Conservation (phyloP, 2,797 vertebrate species). For the Silurus aristotelis region DNA sequence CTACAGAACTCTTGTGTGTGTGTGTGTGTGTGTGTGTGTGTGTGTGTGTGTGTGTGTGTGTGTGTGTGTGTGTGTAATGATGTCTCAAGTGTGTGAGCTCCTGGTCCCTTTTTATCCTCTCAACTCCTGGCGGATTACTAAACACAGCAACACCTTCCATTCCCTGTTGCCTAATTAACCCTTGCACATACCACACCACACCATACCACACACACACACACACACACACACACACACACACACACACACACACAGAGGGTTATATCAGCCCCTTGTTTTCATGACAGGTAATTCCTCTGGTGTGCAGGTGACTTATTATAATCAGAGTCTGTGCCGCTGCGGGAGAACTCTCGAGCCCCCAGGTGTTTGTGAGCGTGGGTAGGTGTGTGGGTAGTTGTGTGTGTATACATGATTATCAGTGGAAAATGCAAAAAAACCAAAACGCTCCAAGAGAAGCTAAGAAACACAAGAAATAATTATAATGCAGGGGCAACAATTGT, state of each 20-base stretch:
- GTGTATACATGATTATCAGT: background rate
- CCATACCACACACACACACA: background rate
- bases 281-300: conserved; percentile 31
- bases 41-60: background rate
- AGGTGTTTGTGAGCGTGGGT: background rate
- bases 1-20: too few species aligned
- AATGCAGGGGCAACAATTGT: too few species aligned
- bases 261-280: conserved; percentile 38
- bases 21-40: background rate
- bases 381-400: background rate
- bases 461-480: background rate
- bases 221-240: background rate
- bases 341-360: background rate
- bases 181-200: conserved; percentile 7
- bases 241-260: conserved; percentile 7
- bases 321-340: background rate
- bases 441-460: background rate
- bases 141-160: conserved; percentile 47
- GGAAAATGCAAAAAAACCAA: background rate
- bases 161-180: conserved; percentile 52
- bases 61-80: conserved; percentile 8
- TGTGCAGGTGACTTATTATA: conserved; percentile 23
- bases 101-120: conserved; percentile 11
- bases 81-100: background rate
- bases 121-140: conserved; percentile 18